Evolutionary conservation across 2,113 vertebrate species (phyloP).

Genomic region (Gymnarchus niloticus): DNA sequence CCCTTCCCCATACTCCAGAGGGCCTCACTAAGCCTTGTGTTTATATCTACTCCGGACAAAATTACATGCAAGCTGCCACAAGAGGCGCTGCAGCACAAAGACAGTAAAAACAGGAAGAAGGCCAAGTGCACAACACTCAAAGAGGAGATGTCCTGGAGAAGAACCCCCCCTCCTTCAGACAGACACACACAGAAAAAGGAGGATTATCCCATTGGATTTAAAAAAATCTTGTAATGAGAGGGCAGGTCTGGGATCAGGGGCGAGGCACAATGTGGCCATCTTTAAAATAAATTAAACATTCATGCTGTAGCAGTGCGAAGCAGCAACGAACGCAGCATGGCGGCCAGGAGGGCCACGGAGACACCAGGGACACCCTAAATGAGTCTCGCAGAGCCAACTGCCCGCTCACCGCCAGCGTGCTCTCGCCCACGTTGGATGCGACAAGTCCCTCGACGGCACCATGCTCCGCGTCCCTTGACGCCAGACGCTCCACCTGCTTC

Average conservation of each 20-base stretch:
- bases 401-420: slow-evolving; percentile 85
- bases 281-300: not conserved
- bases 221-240: not conserved
- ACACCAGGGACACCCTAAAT: not conserved
- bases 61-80: slow-evolving; percentile 34
- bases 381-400: too few relatives aligned
- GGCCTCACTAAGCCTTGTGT: slow-evolving; percentile 31
- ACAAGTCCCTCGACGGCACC: slow-evolving; percentile 95
- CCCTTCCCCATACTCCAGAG: slow-evolving; percentile 56
- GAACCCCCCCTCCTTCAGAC: not conserved
- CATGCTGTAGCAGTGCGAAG: slow-evolving; percentile 3
- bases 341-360: too few relatives aligned
- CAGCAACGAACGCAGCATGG: not conserved
- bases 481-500: slow-evolving; percentile 86
- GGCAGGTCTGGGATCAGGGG: too few relatives aligned
- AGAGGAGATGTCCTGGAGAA: not conserved
- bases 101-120: not conserved
- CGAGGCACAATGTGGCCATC: not conserved
- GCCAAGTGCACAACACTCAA: not conserved
- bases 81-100: slow-evolving; percentile 48
- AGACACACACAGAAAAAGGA: not conserved
- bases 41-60: slow-evolving; percentile 31
- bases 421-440: slow-evolving; percentile 94
- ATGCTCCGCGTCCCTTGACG: slow-evolving; percentile 85
- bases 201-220: not conserved